Percentiles rank a stretch among this genome's conserved stretches.
Conservation (phyloP, 2,797 vertebrate species). For the Hyperoplus immaculatus region DNA sequence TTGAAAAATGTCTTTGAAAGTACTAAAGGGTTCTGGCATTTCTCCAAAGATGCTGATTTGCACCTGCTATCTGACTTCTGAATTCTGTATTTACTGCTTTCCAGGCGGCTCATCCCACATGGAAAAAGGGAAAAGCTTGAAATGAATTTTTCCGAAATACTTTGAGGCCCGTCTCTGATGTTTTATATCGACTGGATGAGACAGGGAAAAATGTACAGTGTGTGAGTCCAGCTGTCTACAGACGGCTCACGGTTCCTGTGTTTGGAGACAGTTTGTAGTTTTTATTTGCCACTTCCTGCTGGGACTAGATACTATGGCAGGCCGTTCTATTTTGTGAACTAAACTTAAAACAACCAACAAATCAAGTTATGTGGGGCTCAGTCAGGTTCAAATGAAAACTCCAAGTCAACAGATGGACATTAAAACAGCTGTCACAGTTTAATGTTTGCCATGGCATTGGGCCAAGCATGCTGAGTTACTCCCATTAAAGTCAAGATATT, state of each 20-base stretch:
- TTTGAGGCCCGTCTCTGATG: background rate
- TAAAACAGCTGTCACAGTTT: conserved; percentile 13
- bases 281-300: conserved; percentile 41
- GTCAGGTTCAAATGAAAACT: conserved; percentile 4
- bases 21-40: background rate
- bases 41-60: background rate
- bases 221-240: conserved; percentile 25
- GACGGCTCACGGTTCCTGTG: background rate
- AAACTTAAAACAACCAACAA: background rate
- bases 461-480: conserved; percentile 2
- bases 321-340: conserved; percentile 5
- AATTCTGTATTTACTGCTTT: background rate
- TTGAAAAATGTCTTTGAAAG: background rate
- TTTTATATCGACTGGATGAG: background rate
- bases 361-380: background rate
- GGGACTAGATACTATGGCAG: conserved; percentile 1
- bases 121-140: no score
- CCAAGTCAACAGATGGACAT: conserved; percentile 18
- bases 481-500: conserved; percentile 17
- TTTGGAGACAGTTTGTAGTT: conserved; percentile 23
- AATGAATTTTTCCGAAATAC: no score
- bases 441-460: conserved; percentile 18
- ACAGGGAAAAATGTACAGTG: background rate
- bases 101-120: no score
- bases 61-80: background rate